A percentile compares a stretch with the other conserved stretches of the same genome.
Evolutionary conservation across 2,113 vertebrate genomes (phyloP).

Genomic region (Anoura caudifer): DNA sequence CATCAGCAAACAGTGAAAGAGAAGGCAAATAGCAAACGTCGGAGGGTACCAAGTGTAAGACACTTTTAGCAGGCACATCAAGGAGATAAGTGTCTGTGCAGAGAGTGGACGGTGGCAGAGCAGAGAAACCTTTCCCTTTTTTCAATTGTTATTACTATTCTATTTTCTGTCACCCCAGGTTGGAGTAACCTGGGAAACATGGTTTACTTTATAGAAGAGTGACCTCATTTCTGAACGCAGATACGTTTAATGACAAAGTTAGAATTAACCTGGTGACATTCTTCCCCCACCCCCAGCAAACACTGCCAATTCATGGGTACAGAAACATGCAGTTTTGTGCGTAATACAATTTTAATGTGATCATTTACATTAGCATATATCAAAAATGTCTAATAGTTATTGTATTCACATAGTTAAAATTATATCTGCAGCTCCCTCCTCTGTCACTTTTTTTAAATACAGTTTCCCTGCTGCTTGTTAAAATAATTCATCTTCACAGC

Average conservation of each 20-base stretch:
- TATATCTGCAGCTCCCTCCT: slow-evolving; percentile 47
- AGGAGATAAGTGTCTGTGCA: background rate
- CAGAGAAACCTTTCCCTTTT: background rate
- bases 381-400: background rate
- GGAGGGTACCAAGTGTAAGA: background rate
- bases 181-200: background rate
- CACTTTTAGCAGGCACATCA: background rate
- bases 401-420: slow-evolving; percentile 5
- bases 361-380: background rate
- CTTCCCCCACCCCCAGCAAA: background rate
- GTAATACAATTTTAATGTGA: background rate
- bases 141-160: background rate
- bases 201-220: background rate
- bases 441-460: slow-evolving; percentile 8
- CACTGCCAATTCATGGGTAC: background rate
- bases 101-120: background rate
- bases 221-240: background rate
- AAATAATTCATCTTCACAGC: background rate
- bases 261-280: background rate
- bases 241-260: background rate
- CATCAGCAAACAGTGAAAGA: background rate
- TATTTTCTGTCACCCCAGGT: background rate
- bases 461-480: background rate
- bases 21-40: background rate
- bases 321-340: background rate